Evolutionary conservation across 1,140 invertebrate genomes (phyloP).

Genomic region (Caenorhabditis inopinata): DNA sequence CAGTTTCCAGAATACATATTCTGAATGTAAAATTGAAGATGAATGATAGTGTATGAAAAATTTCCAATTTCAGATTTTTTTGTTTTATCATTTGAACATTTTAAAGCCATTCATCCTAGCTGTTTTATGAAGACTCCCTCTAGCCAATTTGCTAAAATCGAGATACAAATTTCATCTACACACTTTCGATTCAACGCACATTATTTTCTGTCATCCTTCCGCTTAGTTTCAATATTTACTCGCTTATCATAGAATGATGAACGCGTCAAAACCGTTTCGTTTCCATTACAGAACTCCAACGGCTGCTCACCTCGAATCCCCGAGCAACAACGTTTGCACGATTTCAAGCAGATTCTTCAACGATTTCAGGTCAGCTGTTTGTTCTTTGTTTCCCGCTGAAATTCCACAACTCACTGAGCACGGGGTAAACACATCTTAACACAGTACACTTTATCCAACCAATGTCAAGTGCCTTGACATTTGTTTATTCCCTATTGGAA

Average conservation of each 20-base stretch:
- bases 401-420: constrained; percentile 2
- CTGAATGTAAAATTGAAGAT: too few species aligned
- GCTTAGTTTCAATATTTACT: background rate
- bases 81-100: background rate
- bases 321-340: constrained; percentile 26
- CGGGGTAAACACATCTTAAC: constrained; percentile 32
- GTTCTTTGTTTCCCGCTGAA: background rate
- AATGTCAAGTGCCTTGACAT: constrained; percentile 30
- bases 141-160: too few species aligned
- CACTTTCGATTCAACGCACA: too few species aligned
- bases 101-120: background rate
- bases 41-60: too few species aligned
- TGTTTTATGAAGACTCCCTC: too few species aligned
- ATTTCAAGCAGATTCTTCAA: constrained; percentile 42
- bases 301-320: constrained; percentile 7
- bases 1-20: too few species aligned
- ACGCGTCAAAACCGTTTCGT: background rate
- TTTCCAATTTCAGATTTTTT: too few species aligned
- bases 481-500: constrained; percentile 25
- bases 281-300: background rate
- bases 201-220: background rate
- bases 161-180: too few species aligned
- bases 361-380: constrained; percentile 44
- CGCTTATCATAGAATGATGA: background rate
- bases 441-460: constrained; percentile 19